Evolutionary conservation across 2,113 vertebrate genomes (phyloP), one percentile per base, ranked within the genome.

Genomic region (Syngnathus typhle): DNA sequence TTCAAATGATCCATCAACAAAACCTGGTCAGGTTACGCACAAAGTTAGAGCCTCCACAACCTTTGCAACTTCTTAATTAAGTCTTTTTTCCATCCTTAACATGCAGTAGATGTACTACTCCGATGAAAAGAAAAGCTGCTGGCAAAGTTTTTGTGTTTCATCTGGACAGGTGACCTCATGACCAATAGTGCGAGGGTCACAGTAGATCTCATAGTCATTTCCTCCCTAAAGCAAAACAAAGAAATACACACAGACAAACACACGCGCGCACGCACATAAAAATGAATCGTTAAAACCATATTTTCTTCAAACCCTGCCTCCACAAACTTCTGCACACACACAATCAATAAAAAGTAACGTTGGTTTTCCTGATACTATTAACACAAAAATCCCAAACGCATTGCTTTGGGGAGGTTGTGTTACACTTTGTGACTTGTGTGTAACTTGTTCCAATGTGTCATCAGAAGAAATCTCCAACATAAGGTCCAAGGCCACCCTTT

Each of bases 121-220:
- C 84, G 63, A 85, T 6, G 68, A 74, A 65, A 87, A 82, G 78
- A 88, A 89, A 1, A 89, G 78, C 70, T 83, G 38, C 56, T 78
- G 44, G 41, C 86, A 89, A 1, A 86, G 67, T 5, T 19, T 69
- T 0, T 0, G 62, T 0, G 88, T 89, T 2, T 87, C 81, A 38
- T 38, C 81, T 0, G 88, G 88, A 79, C 72, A 64, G 11, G 82
- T 60, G 9, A 89, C 88, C 27, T 85, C 85, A 1, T 89, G 88
- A 61, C 88, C 88, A 3, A 82, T 32, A 32, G 88, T 89, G 18
- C 86, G 85, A 6, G 82, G 60, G 78, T 89, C 88, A 0, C 55
- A 6, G 78, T 77, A 89, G 77, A 89, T 89, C 80, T 89, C 88
- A 7, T 85, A 84, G 70, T 89, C 88, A n/a, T 88, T 89, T 86